Conservation (phyloP, 2,113 vertebrate species). For the Narcine bancroftii region DNA sequence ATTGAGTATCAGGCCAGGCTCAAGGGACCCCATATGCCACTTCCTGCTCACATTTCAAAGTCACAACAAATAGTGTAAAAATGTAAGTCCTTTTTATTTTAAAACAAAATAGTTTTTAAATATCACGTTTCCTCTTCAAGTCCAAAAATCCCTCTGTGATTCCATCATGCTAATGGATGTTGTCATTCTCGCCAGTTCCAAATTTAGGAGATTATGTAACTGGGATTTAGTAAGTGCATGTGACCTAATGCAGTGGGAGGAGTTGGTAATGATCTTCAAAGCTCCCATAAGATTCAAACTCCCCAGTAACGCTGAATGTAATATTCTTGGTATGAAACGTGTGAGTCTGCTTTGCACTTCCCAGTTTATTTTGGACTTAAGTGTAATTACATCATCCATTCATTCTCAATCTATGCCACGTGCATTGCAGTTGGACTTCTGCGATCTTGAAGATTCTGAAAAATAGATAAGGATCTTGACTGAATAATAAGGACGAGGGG, state of each 20-base stretch:
- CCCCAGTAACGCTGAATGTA: background rate
- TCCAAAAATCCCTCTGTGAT: background rate
- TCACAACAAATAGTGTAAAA: no score
- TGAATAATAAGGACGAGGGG: background rate
- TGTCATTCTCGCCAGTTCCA: background rate
- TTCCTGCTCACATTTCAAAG: no score
- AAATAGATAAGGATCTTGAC: no score
- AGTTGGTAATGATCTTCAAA: no score
- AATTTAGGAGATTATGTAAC: background rate
- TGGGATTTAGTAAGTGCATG: background rate
- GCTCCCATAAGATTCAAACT: background rate
- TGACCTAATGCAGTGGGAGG: background rate
- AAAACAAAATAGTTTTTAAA: background rate
- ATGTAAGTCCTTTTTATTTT: background rate
- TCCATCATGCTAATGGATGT: slow-evolving; percentile 2
- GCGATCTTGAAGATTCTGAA: no score
- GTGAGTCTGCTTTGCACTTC: background rate
- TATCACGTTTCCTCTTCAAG: background rate
- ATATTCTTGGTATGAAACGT: background rate
- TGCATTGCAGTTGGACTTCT: no score
- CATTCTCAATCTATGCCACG: background rate
- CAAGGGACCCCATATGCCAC: no score
- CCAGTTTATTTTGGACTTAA: background rate
- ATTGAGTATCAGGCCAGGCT: no score
- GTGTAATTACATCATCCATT: background rate